phyloP scores from a whole-genome alignment of 2,113 vertebrate species.

The Salvelinus namaycush region DNA sequence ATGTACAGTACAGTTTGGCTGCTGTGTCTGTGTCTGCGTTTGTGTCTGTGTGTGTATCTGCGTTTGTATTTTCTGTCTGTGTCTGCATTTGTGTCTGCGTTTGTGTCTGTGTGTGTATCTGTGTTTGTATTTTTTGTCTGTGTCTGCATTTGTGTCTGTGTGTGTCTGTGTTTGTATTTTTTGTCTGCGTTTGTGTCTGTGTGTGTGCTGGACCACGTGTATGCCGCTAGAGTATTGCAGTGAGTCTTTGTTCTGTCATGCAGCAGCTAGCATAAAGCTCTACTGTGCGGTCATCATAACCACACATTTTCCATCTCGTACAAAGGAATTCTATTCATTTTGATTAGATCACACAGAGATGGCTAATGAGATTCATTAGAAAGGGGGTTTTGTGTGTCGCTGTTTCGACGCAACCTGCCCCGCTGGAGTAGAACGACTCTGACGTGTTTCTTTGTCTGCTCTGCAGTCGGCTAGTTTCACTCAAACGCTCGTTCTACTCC shows the following conservation, averaged over 20 bases:
- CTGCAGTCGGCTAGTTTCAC: constrained; percentile 1
- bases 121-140: neutral
- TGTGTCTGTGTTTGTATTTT: neutral
- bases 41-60: neutral
- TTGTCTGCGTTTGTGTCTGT: neutral
- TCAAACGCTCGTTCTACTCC: neutral
- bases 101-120: neutral
- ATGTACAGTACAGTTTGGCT: neutral
- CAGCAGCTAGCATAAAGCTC: neutral
- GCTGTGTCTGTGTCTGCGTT: neutral
- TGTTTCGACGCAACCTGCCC: neutral
- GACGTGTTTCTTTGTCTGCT: constrained; percentile 8
- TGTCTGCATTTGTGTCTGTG: neutral
- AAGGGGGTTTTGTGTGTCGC: neutral
- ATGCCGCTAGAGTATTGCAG: neutral
- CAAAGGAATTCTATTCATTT: neutral
- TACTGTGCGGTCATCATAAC: neutral
- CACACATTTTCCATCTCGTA: neutral
- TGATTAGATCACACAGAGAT: neutral
- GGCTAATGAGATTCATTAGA: constrained; percentile 13
- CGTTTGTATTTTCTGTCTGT: neutral
- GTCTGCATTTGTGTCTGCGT: too few species aligned
- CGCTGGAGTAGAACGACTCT: neutral
- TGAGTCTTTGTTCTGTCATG: neutral
- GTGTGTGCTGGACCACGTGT: neutral